Base-by-base conservation (phyloP, 2,888 invertebrate genomes). In the Yponomeuta plumbellus region DNA sequence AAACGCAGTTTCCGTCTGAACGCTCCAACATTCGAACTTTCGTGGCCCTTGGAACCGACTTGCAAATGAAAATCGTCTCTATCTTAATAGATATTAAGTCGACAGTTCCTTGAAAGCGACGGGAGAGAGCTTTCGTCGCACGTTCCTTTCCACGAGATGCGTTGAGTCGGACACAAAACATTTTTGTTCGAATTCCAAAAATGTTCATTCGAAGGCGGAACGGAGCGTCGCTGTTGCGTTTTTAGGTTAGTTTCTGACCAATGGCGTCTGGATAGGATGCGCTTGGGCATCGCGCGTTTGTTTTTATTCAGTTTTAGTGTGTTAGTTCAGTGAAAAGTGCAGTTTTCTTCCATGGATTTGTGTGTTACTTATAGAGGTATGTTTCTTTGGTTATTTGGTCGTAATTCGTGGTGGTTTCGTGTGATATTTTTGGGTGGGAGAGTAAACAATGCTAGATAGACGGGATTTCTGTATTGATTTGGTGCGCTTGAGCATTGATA, bases 191-290 rank as follows among this genome's bases (percentile, higher is more conserved):
- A 75, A 70, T 72, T 72, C 63, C 63, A 44, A 44, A 63, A 44
- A 1, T 22, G 20, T 63, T 22, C 22, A 6, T 6, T 20, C 63
- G 63, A 22, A 11, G 70, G 71, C 76, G 76, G 76, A 76, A 76
- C 70, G 77, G 74, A 76, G 76, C 76, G 81, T 72, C 70, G 72
- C 70, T 74, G 75, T 76, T 76, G 74, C 74, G 70, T 67, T 74
- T 86, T 83, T 85, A 87, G 88, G 87, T 88, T 88, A 87, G 88
- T 88, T 84, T 76, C 71, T 72, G 77, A 78, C 73, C 74, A 78
- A 76, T 78, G 76, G 80, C 80, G 78, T 73, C 70, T 75, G 71
- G 77, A 75, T 68, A 70, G 74, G 79, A 74, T 80, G 81, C 73
- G 74, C 70, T 69, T 65, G 70, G 40, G 63, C 40, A 22, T 69